Base-by-base conservation (phyloP, 2,797 vertebrate genomes). In the Lates japonicus region DNA sequence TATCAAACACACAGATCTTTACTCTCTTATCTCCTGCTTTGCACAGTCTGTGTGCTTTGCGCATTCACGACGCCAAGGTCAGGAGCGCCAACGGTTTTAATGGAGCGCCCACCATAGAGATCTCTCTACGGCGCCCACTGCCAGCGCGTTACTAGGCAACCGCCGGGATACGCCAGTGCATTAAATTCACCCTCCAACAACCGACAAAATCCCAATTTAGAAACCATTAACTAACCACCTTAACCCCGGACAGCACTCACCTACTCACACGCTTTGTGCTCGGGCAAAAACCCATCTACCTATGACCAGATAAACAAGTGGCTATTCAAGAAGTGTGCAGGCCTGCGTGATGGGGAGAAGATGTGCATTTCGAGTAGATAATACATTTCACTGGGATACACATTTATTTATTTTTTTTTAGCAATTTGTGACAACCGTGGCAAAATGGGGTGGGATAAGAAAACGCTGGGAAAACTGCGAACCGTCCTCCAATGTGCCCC, bases 11-110 rank as follows among this genome's bases (percentile, higher is more conserved):
- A 49, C 79, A 52, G 88, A 90, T 92, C 89, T 93, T 70, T 71
- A 78, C 89, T 93, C 89, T 93, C 88, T 84, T 90, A 91, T 92
- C 90, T 90, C 82, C 90, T 90, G 89, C 93, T 93, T 92, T 84
- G 87, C 90, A 82, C 88, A 74, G 91, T 84, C 90, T 91, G 91
- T 93, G 91, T 89, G 92, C 91, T 91, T 86, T 94, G 94, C 94
- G 94, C 94, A 95, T 95, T 95, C 94, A 93, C 94, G 94, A 94
- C 93, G 92, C 93, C 95, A 96, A 96, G 95, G 95, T 96, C 95
- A 96, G 95, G 93, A 95, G 94, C 94, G 92, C 94, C 94, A 94
- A 92, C 91, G 94, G 88, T 93, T 93, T 93, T 92, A 92, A 93
- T 85, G 92, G 92, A 93, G 93, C 93, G 91, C 93, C 93, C 93